Conservation (phyloP, 2,113 vertebrate genomes). For the Thoracochromis brauschi region DNA sequence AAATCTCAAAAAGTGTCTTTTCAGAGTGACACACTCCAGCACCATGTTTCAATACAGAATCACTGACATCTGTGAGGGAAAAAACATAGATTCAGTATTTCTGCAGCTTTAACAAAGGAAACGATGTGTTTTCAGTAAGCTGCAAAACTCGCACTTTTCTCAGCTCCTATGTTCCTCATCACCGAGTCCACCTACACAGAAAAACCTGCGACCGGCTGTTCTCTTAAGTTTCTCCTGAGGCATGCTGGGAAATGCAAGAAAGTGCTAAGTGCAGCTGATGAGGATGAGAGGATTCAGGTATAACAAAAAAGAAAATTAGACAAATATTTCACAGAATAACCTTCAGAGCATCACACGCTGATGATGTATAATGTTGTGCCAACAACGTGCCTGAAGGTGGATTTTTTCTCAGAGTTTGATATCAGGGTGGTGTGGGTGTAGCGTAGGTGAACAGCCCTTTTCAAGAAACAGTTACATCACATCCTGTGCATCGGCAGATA, state of each 20-base stretch:
- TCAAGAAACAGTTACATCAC: background rate
- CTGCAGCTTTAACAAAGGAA: background rate
- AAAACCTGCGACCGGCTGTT: background rate
- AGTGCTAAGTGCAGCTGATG: background rate
- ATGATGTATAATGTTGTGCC: background rate
- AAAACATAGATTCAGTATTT: fast-evolving
- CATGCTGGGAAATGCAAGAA: background rate
- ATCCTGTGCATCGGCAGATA: background rate
- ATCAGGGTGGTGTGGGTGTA: background rate
- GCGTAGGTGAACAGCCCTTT: background rate
- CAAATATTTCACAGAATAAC: background rate
- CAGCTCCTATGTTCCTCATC: background rate
- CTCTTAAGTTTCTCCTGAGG: background rate
- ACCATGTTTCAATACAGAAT: background rate
- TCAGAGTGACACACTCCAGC: background rate
- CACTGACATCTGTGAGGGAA: background rate
- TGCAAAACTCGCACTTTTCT: background rate
- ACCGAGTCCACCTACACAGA: background rate
- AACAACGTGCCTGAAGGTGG: background rate
- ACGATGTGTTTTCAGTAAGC: background rate
- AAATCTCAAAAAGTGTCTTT: background rate
- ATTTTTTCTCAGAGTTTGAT: background rate
- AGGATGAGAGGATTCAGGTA: background rate
- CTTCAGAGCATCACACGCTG: background rate
- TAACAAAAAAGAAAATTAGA: background rate